These are phyloP conservation scores for Meiosimyza decipiens DNA, from an alignment of 2,888 invertebrate genomes.

Conservation along the genomic window DNA sequence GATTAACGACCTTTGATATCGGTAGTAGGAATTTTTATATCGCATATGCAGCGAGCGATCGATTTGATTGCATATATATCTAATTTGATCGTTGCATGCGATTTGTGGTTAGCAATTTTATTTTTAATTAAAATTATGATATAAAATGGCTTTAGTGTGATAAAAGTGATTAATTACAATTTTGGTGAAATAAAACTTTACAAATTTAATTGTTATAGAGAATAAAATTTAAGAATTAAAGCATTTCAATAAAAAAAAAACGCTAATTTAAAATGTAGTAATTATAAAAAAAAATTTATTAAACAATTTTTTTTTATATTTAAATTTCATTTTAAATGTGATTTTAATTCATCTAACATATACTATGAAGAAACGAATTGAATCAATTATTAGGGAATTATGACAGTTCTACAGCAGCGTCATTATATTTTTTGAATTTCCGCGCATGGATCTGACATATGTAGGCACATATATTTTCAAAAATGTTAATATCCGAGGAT, in stretches of 20 bases:
- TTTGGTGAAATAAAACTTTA: neutral
- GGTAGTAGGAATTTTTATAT: slow-evolving; percentile 49
- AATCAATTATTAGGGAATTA: neutral
- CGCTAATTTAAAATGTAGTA: no score
- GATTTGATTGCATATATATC: neutral
- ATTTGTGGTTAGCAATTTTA: no score
- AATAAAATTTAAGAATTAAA: neutral
- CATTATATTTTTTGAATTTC: neutral
- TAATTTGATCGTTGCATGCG: neutral
- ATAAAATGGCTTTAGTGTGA: neutral
- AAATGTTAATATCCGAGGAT: slow-evolving; percentile 64
- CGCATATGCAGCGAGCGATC: slow-evolving; percentile 43
- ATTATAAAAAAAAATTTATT: no score
- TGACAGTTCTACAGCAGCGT: neutral
- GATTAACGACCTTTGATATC: slow-evolving; percentile 65
- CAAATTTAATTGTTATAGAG: neutral
- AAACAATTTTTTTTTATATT: no score
- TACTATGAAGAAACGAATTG: no score
- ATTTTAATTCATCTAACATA: no score
- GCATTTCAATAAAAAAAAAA: no score
- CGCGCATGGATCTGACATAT: neutral
- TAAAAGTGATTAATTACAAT: neutral
- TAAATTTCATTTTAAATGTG: no score
- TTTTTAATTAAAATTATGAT: neutral
- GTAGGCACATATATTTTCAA: slow-evolving; percentile 22